phyloP scores from a whole-genome alignment of 2,888 invertebrate genomes.

The Atrina japonica region DNA sequence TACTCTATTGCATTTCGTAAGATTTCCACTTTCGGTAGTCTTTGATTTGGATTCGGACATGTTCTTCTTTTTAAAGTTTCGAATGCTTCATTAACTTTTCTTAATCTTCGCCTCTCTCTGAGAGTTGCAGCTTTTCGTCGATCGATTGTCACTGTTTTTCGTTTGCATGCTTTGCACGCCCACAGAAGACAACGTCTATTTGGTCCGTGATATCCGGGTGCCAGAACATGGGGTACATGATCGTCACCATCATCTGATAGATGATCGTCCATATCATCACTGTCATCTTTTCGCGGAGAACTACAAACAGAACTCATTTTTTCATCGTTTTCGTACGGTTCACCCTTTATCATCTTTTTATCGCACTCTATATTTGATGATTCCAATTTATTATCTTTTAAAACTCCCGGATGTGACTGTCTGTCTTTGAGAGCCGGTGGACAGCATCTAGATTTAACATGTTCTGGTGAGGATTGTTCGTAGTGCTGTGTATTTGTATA shows the following conservation, averaged over 20 bases:
- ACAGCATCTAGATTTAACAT: conserved; percentile 16
- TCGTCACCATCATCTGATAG: conserved; percentile 64
- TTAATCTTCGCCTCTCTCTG: conserved; percentile 93
- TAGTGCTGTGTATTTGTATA: conserved; percentile 7
- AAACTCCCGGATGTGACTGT: conserved; percentile 5
- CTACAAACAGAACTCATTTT: conserved; percentile 50
- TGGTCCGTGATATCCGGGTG: conserved; percentile 80
- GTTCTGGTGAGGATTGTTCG: not conserved
- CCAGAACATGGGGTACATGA: conserved; percentile 80
- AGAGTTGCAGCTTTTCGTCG: conserved; percentile 98
- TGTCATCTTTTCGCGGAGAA: conserved; percentile 57
- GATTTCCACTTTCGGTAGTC: conserved; percentile 98
- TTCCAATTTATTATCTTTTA: conserved; percentile 35
- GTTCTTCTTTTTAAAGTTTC: conserved; percentile 95
- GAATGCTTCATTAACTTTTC: conserved; percentile 99
- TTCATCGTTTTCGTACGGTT: conserved; percentile 47
- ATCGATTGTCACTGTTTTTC: conserved; percentile 95
- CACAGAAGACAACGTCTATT: conserved; percentile 92
- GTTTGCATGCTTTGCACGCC: conserved; percentile 98
- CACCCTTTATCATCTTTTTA: conserved; percentile 43
- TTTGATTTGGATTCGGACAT: conserved; percentile 96
- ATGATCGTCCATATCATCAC: conserved; percentile 60
- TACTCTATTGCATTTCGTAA: conserved; percentile 98
- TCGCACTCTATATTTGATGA: conserved; percentile 26
- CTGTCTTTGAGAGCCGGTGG: conserved; percentile 22